These are phyloP conservation scores for Ypsolopha sequella DNA, from an alignment of 2,888 invertebrate species.

Conservation along the genomic window DNA sequence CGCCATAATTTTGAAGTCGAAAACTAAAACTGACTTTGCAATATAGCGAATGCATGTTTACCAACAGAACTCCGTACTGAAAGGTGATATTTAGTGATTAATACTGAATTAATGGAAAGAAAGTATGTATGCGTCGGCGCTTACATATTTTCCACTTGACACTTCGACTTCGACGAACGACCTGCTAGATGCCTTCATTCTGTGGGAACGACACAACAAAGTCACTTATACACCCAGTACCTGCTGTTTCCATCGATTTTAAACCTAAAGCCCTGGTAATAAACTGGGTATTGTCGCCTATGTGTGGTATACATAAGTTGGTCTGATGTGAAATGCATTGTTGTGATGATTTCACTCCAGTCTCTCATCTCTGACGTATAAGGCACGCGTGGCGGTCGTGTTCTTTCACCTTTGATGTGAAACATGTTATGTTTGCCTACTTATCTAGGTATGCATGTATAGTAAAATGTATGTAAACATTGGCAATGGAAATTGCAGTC, in stretches of 20 bases:
- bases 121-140: not conserved
- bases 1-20: too few relatives aligned
- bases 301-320: not conserved
- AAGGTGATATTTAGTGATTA: not conserved
- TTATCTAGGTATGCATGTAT: too few relatives aligned
- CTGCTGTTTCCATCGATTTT: not conserved
- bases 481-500: too few relatives aligned
- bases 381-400: not conserved
- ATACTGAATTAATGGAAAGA: conserved; percentile 2
- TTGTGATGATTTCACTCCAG: conserved; percentile 42
- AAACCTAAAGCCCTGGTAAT: not conserved
- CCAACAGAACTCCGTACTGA: not conserved
- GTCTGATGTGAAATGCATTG: conserved; percentile 23
- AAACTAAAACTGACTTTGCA: too few relatives aligned
- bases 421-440: too few relatives aligned
- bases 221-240: not conserved
- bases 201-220: not conserved
- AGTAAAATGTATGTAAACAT: too few relatives aligned
- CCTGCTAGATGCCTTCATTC: not conserved
- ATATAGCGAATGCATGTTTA: not conserved
- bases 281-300: not conserved
- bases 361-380: conserved; percentile 1
- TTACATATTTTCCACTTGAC: not conserved
- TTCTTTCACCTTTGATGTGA: not conserved
- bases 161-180: not conserved